These are phyloP conservation scores for Cinara cedri DNA, from an alignment of 2,888 invertebrate species.

Conservation along the genomic window DNA sequence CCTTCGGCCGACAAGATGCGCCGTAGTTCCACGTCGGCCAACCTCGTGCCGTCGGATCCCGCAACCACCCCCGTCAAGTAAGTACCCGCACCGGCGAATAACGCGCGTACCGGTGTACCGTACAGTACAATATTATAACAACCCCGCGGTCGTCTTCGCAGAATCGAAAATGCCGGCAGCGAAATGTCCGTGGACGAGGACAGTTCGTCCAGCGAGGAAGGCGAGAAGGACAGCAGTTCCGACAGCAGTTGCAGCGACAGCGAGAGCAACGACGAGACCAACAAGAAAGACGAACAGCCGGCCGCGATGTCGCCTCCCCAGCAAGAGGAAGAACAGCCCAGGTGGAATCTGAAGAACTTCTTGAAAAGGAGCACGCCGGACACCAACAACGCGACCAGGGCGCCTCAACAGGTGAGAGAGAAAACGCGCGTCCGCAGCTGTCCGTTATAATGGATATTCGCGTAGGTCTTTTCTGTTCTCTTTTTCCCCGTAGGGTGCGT, in stretches of 20 bases:
- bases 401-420: slow-evolving; percentile 47
- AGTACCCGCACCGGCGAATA: not conserved
- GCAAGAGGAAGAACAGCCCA: slow-evolving; percentile 62
- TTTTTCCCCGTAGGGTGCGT: too few relatives aligned
- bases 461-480: too few relatives aligned
- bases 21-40: slow-evolving; percentile 47
- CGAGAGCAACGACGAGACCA: slow-evolving; percentile 45
- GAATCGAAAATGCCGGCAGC: slow-evolving; percentile 27
- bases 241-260: slow-evolving; percentile 52
- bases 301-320: slow-evolving; percentile 18
- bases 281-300: slow-evolving; percentile 1
- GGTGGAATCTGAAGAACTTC: slow-evolving; percentile 60
- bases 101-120: too few relatives aligned
- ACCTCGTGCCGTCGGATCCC: slow-evolving; percentile 22
- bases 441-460: not conserved
- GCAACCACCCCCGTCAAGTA: slow-evolving; percentile 33
- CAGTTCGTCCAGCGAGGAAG: slow-evolving; percentile 45
- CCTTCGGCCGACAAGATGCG: slow-evolving; percentile 55
- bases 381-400: slow-evolving; percentile 48
- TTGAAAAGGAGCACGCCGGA: slow-evolving; percentile 56
- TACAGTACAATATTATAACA: not conserved
- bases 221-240: slow-evolving; percentile 53
- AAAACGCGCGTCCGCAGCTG: not conserved
- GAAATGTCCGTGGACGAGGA: slow-evolving; percentile 51
- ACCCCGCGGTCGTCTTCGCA: not conserved